Percentiles rank a stretch among this genome's conserved stretches.
phyloP scores from a whole-genome alignment of 2,113 vertebrate species.

The Mesoclemmys tuberculata region DNA sequence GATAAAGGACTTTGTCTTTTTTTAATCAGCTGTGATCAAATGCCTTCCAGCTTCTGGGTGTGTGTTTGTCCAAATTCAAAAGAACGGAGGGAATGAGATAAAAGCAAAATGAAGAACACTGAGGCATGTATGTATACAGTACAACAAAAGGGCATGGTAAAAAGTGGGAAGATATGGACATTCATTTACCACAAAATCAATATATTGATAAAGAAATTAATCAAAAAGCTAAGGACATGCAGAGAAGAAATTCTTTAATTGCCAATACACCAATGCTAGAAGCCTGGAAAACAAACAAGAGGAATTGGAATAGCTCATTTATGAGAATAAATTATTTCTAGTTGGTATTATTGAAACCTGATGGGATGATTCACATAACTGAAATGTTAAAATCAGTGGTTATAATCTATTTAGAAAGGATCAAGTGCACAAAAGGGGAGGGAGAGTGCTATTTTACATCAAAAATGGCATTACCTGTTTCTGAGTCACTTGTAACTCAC shows the following conservation, averaged over 20 bases:
- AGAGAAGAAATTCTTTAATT: not conserved
- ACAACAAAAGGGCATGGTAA: not conserved
- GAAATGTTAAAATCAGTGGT: not conserved
- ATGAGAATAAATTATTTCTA: no score
- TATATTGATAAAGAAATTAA: not conserved
- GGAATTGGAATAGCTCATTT: no score
- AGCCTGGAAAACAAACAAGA: not conserved
- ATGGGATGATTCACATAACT: no score
- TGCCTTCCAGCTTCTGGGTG: not conserved
- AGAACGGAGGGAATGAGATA: not conserved
- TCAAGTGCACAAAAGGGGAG: not conserved
- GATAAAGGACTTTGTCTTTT: constrained; percentile 33
- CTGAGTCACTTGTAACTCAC: not conserved
- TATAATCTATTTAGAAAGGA: not conserved
- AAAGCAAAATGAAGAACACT: not conserved
- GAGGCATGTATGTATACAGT: not conserved
- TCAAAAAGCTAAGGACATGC: not conserved
- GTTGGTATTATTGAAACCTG: no score
- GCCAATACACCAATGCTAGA: not conserved
- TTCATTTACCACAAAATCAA: not conserved
- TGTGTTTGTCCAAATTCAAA: not conserved
- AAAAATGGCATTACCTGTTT: not conserved
- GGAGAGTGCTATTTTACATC: not conserved
- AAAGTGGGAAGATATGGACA: no score
- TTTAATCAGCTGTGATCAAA: not conserved